Base-by-base conservation (phyloP, 2,113 vertebrate genomes). In the Hepsetus odoe region DNA sequence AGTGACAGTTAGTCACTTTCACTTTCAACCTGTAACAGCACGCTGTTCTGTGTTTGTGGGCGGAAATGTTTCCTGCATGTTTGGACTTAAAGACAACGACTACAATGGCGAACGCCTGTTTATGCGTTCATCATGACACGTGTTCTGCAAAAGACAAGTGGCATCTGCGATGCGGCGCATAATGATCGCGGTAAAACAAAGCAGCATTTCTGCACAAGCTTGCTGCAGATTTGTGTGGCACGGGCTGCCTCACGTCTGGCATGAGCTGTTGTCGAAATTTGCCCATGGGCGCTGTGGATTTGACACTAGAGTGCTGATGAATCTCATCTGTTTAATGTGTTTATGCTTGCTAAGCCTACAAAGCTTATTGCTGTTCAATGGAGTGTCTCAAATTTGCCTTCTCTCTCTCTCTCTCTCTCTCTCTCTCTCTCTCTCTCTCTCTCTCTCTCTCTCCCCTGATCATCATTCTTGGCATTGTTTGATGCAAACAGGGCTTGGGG, bases 251-350 rank as follows among this genome's bases (percentile, higher is more conserved):
- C 30, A 55, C 9, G 67, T 80, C 74, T 82, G 82, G 76, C 81
- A 71, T 72, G 76, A 71, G 73, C 83, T 75, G 83, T 73, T 14
- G 83, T 74, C 84, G 82, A 84, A 83, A 87, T 87, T 85, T 77
- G 84, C 87, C 84, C 84, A 84, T 87, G 87, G 87, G 82, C 86
- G 85, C 71, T 82, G 88, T 83, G 87, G 89, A 92, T 92, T 91
- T 92, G 90, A 90, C 90, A 90, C 88, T 87, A 88, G 88, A 91
- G 87, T 91, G 90, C 87, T 91, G 90, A 92, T 91, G 89, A 90
- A 92, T 93, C 90, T 92, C 90, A 90, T 91, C 88, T 90, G 82
- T 89, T 89, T 91, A 92, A 91, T 91, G 85, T 91, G 91, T 91
- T 93, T 89, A 91, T 91, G 91, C 88, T 87, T 59, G 83, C 91